A percentile compares a stretch with the other conserved stretches of the same genome.
These are phyloP conservation scores for Psylliodes chrysocephalus DNA, from an alignment of 2,888 invertebrate genomes.

Conservation along the genomic window DNA sequence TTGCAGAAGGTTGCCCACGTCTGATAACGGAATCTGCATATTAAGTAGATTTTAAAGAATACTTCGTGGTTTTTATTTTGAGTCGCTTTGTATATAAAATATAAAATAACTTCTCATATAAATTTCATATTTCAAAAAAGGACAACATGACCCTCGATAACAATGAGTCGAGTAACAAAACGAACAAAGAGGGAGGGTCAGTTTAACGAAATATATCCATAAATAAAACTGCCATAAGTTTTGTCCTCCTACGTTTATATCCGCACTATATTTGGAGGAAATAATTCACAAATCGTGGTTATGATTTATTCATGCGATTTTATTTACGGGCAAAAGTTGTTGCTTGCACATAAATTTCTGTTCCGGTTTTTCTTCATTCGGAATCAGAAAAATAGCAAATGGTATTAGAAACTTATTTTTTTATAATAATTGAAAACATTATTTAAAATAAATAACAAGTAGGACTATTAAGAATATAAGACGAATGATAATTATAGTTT, in stretches of 20 bases:
- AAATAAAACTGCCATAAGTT: constrained; percentile 39
- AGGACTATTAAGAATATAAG: too few relatives aligned
- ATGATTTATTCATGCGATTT: constrained; percentile 36
- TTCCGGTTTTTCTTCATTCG: not conserved
- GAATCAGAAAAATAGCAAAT: too few relatives aligned
- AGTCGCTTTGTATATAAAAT: not conserved
- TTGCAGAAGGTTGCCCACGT: too few relatives aligned
- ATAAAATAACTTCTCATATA: constrained; percentile 18
- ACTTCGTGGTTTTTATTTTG: too few relatives aligned
- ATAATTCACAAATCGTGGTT: constrained; percentile 24
- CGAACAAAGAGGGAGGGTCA: constrained; percentile 29
- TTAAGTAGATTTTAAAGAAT: too few relatives aligned
- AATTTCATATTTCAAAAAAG: constrained; percentile 16
- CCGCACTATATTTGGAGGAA: constrained; percentile 19
- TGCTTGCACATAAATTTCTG: constrained; percentile 28
- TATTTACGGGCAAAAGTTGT: constrained; percentile 33
- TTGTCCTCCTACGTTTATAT: constrained; percentile 25
- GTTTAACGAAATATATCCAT: constrained; percentile 30
- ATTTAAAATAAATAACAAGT: too few relatives aligned
- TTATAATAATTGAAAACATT: too few relatives aligned
- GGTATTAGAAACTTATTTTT: too few relatives aligned
- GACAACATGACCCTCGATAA: constrained; percentile 31
- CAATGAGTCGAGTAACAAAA: constrained; percentile 16
- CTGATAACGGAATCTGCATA: too few relatives aligned
- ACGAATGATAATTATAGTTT: too few relatives aligned